These are phyloP conservation scores for Carollia perspicillata DNA, from an alignment of 2,113 vertebrate genomes.

Conservation along the genomic window DNA sequence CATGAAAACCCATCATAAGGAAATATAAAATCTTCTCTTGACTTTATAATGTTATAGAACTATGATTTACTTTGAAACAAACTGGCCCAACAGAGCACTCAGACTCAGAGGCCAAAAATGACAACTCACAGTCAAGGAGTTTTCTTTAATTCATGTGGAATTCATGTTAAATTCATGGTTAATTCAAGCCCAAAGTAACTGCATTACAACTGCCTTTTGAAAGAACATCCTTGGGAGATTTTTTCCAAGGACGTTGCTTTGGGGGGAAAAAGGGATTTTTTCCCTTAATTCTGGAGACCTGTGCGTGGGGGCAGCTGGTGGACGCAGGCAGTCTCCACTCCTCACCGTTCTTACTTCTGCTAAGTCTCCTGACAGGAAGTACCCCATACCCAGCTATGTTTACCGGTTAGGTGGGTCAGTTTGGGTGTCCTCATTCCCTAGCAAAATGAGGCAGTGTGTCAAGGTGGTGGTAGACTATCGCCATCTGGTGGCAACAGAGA, in stretches of 20 bases:
- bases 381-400: not conserved
- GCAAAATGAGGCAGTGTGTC: not conserved
- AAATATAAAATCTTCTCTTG: not conserved
- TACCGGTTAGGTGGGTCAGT: fast-evolving
- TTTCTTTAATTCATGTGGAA: constrained; percentile 19
- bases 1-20: not conserved
- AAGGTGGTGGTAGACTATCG: not conserved
- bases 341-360: not conserved
- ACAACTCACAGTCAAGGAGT: not conserved
- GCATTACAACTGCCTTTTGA: not conserved
- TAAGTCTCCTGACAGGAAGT: not conserved
- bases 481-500: constrained; percentile 6
- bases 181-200: not conserved
- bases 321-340: too few species aligned
- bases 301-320: not conserved
- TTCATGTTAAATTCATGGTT: constrained; percentile 46
- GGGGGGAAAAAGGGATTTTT: not conserved
- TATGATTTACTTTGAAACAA: constrained; percentile 24
- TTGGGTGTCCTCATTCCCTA: too few species aligned
- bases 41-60: constrained; percentile 2
- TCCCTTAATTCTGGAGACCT: not conserved
- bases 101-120: not conserved
- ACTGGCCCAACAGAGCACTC: not conserved
- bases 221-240: not conserved
- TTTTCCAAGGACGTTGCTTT: constrained; percentile 22